Conservation (phyloP, 2,888 invertebrate genomes). For the Dascillus cervinus region DNA sequence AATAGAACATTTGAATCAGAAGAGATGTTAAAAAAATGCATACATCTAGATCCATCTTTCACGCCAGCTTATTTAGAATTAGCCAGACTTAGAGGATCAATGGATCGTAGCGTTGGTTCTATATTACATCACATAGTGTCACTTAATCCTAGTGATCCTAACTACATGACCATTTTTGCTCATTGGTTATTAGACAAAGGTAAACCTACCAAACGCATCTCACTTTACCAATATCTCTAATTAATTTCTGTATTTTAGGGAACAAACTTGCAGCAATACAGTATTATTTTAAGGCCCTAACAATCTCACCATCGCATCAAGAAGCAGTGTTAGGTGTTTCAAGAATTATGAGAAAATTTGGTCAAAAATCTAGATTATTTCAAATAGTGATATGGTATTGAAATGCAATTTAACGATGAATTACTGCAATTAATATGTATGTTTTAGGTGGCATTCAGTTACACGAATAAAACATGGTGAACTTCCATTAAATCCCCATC, state of each 20-base stretch:
- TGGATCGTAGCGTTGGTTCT: conserved; percentile 48
- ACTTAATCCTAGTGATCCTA: conserved; percentile 60
- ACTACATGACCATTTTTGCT: conserved; percentile 63
- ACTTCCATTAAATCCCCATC: conserved; percentile 39
- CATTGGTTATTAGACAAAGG: conserved; percentile 63
- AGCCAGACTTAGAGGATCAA: conserved; percentile 49
- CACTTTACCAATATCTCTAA: not conserved
- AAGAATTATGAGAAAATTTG: conserved; percentile 51
- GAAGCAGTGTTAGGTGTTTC: conserved; percentile 54
- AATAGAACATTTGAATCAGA: conserved; percentile 59
- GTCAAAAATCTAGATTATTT: conserved; percentile 58
- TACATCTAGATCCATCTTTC: conserved; percentile 58
- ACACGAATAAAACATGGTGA: conserved; percentile 42
- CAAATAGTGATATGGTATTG: conserved; percentile 34
- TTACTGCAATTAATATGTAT: conserved; percentile 4
- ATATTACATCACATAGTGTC: conserved; percentile 56
- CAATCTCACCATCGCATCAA: conserved; percentile 47
- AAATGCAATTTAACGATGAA: not conserved
- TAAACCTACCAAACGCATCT: conserved; percentile 29
- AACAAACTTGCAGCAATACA: conserved; percentile 47
- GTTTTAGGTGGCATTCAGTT: conserved; percentile 48
- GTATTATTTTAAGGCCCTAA: conserved; percentile 50
- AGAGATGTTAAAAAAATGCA: conserved; percentile 61
- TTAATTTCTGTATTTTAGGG: conserved; percentile 38
- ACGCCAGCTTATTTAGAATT: conserved; percentile 63